Base-by-base conservation (phyloP, 2,888 invertebrate genomes). In the Dicranocentrus wangi region DNA sequence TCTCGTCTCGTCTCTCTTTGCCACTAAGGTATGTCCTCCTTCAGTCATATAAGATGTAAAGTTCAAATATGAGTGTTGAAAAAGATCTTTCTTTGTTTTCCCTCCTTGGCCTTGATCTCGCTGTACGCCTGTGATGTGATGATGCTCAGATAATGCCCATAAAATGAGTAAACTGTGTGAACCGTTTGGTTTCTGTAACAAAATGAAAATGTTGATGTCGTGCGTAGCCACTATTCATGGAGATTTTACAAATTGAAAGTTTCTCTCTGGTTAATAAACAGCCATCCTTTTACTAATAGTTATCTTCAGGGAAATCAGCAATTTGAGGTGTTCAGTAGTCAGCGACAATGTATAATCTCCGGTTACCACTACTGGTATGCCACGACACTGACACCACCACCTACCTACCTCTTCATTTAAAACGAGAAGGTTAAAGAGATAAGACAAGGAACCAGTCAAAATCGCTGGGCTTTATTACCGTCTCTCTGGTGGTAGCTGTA, bases 11-110 rank as follows among this genome's bases (percentile, higher is more conserved):
- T 27, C 66, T 19, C n/a, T 76, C 43, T 76, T 76, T 21, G 55
- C 39, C 19, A 17, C 58, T 10, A 76, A 76, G 76, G 76, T 76
- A 76, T 17, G 68, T 63, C n/a, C n/a, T n/a, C n/a, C n/a, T 32
- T 39, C 8, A 13, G 7, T 7, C 39, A 8, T 39, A 39, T 13
- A 39, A 39, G 7, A 8, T 7, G 7, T 39, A 8, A 39, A 39
- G 7, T 39, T 7, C 39, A 13, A 7, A 39, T 39, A 39, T 39
- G 39, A 39, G 13, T 39, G 39, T 13, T 39, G 13, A 39, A 39
- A 39, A 39, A 8, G 39, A 8, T 7, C 13, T 8, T 39, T 8
- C 39, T 39, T 39, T 39, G 39, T 13, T 8, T 39, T 39, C 8
- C 8, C 13, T 13, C 7, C 13, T 39, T 39, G 39, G 7, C 7